Evolutionary conservation across 2,888 invertebrate genomes (phyloP).

Genomic region (Pardosa pseudoannulata): DNA sequence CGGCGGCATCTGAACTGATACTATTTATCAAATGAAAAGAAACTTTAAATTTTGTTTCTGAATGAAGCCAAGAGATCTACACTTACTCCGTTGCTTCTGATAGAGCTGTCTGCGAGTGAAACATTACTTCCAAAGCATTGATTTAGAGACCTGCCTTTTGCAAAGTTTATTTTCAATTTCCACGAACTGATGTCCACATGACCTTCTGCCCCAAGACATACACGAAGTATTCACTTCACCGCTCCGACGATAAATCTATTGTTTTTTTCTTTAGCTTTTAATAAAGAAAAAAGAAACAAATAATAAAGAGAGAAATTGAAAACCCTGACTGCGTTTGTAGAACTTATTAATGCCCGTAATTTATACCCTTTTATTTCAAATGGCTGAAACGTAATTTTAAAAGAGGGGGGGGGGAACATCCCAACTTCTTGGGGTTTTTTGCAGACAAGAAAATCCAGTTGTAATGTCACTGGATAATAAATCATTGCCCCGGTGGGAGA

Average conservation of each 20-base stretch:
- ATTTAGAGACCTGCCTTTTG: constrained; percentile 48
- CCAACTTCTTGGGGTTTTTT: neutral
- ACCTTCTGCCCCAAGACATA: constrained; percentile 19
- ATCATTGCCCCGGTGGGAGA: neutral
- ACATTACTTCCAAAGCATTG: constrained; percentile 45
- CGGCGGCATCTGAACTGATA: too few relatives aligned
- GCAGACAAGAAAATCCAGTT: constrained; percentile 8
- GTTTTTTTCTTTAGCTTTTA: neutral
- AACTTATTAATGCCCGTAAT: neutral
- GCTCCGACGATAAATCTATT: constrained; percentile 39
- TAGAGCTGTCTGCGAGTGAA: constrained; percentile 60
- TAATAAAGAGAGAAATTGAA: too few relatives aligned
- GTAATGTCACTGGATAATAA: neutral
- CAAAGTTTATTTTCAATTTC: constrained; percentile 64
- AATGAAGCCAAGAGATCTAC: too few relatives aligned
- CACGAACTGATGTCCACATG: constrained; percentile 34
- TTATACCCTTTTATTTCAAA: neutral
- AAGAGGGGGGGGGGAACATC: neutral
- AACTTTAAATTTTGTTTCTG: too few relatives aligned
- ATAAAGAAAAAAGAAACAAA: neutral
- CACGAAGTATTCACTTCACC: constrained; percentile 57
- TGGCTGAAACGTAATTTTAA: neutral
- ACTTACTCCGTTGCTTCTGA: constrained; percentile 11
- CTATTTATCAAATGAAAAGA: too few relatives aligned
- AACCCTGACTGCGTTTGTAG: neutral